These are phyloP conservation scores for Penaeus indicus DNA, from an alignment of 1,140 invertebrate species.

Conservation along the genomic window DNA sequence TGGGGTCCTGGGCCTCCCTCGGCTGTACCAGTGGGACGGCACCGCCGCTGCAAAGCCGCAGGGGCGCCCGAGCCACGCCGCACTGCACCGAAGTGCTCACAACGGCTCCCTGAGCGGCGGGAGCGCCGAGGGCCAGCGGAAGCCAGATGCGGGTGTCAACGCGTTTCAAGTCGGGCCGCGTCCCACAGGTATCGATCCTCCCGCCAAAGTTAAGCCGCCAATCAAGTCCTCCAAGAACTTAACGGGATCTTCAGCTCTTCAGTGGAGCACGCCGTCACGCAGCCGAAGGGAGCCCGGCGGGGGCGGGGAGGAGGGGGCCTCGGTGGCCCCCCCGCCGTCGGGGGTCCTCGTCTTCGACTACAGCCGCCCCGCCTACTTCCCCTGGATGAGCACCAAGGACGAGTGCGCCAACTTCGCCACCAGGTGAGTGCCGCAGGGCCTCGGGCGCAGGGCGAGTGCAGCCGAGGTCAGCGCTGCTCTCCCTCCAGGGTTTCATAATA, in stretches of 20 bases:
- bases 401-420: conserved; percentile 63
- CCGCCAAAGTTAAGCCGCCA: background rate
- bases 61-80: no score
- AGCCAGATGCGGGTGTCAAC: no score
- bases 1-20: no score
- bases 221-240: background rate
- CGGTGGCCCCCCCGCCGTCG: background rate
- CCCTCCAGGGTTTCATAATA: no score
- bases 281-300: background rate
- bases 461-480: no score
- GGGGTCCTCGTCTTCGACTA: conserved; percentile 47
- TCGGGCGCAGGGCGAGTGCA: no score
- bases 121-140: no score
- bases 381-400: conserved; percentile 56
- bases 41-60: no score
- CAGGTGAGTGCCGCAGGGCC: conserved; percentile 39
- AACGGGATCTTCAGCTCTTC: background rate
- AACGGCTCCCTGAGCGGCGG: no score
- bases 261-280: background rate
- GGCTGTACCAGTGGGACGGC: no score
- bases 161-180: no score
- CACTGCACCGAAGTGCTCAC: no score
- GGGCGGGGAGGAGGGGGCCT: background rate
- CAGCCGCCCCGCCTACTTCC: conserved; percentile 53
- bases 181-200: background rate